Percentiles rank a stretch among this genome's conserved stretches.
Evolutionary conservation across 2,113 vertebrate genomes (phyloP).

Genomic region (Embiotoca jacksoni): DNA sequence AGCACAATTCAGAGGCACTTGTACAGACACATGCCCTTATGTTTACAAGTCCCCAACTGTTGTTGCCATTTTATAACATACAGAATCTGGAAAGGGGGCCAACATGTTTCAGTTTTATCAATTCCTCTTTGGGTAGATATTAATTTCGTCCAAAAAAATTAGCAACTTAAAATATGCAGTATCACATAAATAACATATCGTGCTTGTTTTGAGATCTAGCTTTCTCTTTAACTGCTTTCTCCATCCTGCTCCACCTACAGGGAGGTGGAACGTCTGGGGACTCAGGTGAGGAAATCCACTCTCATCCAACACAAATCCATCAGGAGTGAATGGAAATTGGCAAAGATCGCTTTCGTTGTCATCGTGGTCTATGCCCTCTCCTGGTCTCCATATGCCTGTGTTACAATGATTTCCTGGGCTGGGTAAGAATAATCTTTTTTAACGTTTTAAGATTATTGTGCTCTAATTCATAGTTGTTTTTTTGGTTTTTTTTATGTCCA

Average conservation of each 20-base stretch:
- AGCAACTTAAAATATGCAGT: no score
- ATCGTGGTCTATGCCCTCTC: conserved; percentile 92
- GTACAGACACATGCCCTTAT: background rate
- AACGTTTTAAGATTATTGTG: background rate
- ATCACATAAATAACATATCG: no score
- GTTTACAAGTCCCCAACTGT: no score
- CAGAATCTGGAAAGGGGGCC: background rate
- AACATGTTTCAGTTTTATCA: no score
- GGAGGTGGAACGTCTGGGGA: conserved; percentile 85
- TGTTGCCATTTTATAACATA: no score
- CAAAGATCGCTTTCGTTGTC: conserved; percentile 91
- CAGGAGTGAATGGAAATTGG: conserved; percentile 94
- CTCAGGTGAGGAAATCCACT: conserved; percentile 83
- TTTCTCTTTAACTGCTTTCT: background rate
- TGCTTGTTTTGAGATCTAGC: no score
- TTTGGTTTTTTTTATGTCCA: no score
- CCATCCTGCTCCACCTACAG: conserved; percentile 69
- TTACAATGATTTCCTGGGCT: conserved; percentile 92
- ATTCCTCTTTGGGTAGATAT: no score
- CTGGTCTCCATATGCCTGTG: conserved; percentile 93
- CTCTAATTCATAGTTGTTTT: no score
- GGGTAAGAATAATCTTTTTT: conserved; percentile 83
- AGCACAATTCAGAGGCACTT: background rate
- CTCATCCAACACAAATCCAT: conserved; percentile 82
- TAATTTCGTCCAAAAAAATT: no score